phyloP scores from a whole-genome alignment of 2,113 vertebrate genomes.

The Paradoxurus hermaphroditus region DNA sequence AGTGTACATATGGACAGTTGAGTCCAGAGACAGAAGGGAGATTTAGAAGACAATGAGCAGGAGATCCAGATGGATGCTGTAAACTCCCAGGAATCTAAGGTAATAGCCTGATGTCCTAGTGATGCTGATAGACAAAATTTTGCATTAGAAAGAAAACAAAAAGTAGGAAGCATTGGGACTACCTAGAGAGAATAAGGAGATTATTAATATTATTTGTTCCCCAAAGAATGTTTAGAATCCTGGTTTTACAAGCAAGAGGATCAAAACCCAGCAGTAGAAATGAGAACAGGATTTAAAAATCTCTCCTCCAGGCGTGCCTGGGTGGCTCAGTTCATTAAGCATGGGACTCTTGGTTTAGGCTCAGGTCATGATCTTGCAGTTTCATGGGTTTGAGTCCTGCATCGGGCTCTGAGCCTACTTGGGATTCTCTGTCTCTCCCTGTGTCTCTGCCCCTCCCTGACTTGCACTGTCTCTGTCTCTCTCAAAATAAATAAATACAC shows the following conservation, averaged over 20 bases:
- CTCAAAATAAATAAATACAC: too few relatives aligned
- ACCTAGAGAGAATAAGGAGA: background rate
- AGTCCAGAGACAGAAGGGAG: background rate
- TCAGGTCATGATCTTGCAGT: too few relatives aligned
- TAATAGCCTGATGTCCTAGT: background rate
- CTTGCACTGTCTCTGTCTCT: too few relatives aligned
- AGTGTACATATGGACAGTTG: background rate
- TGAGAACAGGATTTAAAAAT: background rate
- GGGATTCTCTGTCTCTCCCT: too few relatives aligned
- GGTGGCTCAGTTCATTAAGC: too few relatives aligned
- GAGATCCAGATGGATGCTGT: background rate
- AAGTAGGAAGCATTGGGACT: background rate
- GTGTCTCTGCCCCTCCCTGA: too few relatives aligned
- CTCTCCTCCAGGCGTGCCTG: background rate
- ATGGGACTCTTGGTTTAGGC: too few relatives aligned
- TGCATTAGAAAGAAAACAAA: conserved; percentile 2
- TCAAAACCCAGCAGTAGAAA: background rate
- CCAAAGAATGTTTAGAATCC: background rate
- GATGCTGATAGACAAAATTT: background rate
- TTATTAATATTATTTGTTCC: background rate
- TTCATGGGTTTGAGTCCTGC: too few relatives aligned
- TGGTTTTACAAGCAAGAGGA: background rate
- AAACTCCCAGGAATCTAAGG: background rate
- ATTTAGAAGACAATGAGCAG: background rate
- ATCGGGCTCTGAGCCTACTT: too few relatives aligned